phyloP scores from a whole-genome alignment of 2,797 vertebrate genomes.

The Octomys mimax region DNA sequence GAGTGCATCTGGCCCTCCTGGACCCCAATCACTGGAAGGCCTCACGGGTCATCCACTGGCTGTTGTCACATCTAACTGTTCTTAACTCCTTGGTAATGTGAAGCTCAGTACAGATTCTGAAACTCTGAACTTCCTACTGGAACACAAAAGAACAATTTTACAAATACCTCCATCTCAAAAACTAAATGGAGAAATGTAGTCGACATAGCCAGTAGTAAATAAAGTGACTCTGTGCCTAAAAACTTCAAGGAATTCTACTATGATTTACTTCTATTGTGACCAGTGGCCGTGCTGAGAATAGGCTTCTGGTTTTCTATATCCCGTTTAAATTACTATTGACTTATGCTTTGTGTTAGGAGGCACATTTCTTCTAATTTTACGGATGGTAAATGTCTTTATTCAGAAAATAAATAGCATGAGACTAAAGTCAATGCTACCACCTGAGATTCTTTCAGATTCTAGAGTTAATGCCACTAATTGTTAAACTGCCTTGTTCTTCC shows the following conservation, averaged over 20 bases:
- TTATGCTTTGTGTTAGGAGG: background rate
- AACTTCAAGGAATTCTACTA: background rate
- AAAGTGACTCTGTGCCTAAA: background rate
- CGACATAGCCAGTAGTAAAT: background rate
- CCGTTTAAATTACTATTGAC: background rate
- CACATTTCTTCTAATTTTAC: background rate
- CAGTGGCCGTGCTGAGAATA: background rate
- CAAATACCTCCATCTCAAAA: background rate
- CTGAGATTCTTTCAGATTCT: background rate
- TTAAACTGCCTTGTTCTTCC: background rate
- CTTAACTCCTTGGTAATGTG: background rate
- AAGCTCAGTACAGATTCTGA: background rate
- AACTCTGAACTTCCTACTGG: background rate
- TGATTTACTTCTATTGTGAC: background rate
- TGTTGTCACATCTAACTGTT: fast-evolving
- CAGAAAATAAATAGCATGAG: background rate
- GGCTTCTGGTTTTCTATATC: background rate
- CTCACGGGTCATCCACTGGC: too few relatives aligned
- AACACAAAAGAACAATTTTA: background rate
- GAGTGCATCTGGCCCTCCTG: background rate
- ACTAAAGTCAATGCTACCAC: background rate
- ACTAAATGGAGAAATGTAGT: background rate
- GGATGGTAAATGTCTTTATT: background rate
- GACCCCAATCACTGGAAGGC: background rate
- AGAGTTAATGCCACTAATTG: background rate